phyloP scores from a whole-genome alignment of 2,797 vertebrate species.

The Halcyon badia region DNA sequence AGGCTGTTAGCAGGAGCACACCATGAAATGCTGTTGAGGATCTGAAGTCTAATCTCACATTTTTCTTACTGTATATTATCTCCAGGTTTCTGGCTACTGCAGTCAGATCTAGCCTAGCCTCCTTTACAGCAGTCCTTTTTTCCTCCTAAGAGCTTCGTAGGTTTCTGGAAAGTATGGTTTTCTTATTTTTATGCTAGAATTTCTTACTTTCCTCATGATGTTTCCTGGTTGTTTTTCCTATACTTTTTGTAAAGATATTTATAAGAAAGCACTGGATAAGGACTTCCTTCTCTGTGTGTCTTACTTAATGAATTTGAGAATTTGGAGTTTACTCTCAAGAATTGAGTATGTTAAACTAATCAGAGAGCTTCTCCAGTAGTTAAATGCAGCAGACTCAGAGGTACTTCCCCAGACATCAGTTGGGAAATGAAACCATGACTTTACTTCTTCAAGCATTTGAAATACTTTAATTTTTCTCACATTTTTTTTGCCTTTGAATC shows the following conservation, averaged over 20 bases:
- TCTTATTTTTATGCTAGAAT: not conserved
- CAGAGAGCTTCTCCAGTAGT: not conserved
- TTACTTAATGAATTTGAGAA: not conserved
- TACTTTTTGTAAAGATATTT: not conserved
- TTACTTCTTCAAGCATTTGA: not conserved
- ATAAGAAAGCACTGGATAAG: not conserved
- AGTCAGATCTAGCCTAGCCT: not conserved
- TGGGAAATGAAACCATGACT: not conserved
- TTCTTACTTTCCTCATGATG: not conserved
- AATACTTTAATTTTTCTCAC: not conserved
- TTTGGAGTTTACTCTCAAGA: not conserved
- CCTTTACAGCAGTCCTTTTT: not conserved
- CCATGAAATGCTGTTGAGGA: not conserved
- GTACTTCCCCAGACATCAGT: not conserved
- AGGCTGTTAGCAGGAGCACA: not conserved
- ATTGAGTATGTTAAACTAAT: not conserved
- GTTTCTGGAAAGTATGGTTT: not conserved
- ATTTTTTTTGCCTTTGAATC: accelerated
- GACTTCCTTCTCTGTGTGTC: not conserved
- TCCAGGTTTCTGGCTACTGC: not conserved
- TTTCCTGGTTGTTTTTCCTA: not conserved
- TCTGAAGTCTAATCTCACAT: not conserved
- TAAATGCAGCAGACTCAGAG: not conserved
- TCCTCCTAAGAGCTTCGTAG: not conserved
- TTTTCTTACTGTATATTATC: not conserved